These are phyloP conservation scores for Oopsacas minuta DNA, from an alignment of 37 sponge, comb jelly and placozoan species.

Conservation along the genomic window DNA sequence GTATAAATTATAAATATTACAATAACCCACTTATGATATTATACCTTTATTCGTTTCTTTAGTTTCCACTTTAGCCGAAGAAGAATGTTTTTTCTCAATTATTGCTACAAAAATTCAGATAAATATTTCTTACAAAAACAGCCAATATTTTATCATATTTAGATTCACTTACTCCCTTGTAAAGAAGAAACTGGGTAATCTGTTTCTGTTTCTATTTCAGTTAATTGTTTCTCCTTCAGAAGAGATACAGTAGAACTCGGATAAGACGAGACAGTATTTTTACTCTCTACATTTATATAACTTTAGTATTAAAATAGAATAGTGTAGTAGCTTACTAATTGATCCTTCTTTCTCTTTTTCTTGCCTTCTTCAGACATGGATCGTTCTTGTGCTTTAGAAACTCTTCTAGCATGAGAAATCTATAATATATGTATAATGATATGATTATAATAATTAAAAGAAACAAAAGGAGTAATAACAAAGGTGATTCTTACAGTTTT, in stretches of 20 bases:
- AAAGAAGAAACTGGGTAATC: background rate
- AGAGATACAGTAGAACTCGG: background rate
- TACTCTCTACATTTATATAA: background rate
- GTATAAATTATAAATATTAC: too few relatives aligned
- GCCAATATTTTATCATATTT: too few relatives aligned
- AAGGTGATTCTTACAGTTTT: background rate
- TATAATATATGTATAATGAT: background rate
- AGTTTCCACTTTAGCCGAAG: background rate
- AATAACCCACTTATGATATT: background rate
- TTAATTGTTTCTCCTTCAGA: background rate
- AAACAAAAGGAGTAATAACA: background rate
- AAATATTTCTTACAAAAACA: too few relatives aligned
- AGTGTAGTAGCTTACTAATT: constrained; percentile 2
- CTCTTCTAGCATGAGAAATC: background rate
- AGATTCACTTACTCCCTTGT: too few relatives aligned
- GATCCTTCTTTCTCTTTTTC: background rate
- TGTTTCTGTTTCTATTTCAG: background rate
- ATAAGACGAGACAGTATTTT: background rate
- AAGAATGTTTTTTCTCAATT: background rate
- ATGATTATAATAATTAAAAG: background rate
- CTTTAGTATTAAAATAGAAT: too few relatives aligned
- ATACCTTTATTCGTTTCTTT: background rate
- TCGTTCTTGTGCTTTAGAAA: background rate
- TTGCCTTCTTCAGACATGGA: constrained; percentile 17
- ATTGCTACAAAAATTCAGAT: too few relatives aligned